These are phyloP conservation scores for Chionoecetes opilio DNA, from an alignment of 1,140 invertebrate genomes.

Conservation along the genomic window DNA sequence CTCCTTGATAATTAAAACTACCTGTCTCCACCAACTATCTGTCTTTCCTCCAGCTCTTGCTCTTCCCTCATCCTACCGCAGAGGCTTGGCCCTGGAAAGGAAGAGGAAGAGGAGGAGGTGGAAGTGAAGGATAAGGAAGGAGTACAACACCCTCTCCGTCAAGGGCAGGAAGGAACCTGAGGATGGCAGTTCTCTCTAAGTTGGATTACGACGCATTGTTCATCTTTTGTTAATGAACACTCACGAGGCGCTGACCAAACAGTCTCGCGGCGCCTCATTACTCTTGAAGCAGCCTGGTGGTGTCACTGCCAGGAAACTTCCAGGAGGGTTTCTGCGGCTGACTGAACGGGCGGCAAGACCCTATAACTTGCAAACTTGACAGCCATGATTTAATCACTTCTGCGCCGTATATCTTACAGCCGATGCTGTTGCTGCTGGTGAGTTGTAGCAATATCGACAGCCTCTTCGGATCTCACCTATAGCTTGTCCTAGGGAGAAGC, in stretches of 20 bases:
- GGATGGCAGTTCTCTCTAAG: background rate
- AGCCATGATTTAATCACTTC: no score
- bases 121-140: background rate
- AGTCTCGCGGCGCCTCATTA: background rate
- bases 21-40: background rate
- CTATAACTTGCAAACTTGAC: background rate
- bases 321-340: background rate
- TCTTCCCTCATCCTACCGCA: background rate
- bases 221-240: conserved; percentile 19
- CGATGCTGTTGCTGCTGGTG: no score
- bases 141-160: background rate
- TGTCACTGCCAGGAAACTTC: background rate
- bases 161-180: background rate
- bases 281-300: background rate
- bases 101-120: background rate
- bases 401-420: no score
- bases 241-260: background rate
- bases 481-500: background rate
- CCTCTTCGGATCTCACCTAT: no score
- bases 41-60: background rate
- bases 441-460: no score
- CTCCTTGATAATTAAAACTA: background rate
- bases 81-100: background rate
- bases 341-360: background rate
- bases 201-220: conserved; percentile 3